Percentiles rank a stretch among this genome's conserved stretches.
These are phyloP conservation scores for Taphrorychus bicolor DNA, from an alignment of 2,888 invertebrate species.

Conservation along the genomic window DNA sequence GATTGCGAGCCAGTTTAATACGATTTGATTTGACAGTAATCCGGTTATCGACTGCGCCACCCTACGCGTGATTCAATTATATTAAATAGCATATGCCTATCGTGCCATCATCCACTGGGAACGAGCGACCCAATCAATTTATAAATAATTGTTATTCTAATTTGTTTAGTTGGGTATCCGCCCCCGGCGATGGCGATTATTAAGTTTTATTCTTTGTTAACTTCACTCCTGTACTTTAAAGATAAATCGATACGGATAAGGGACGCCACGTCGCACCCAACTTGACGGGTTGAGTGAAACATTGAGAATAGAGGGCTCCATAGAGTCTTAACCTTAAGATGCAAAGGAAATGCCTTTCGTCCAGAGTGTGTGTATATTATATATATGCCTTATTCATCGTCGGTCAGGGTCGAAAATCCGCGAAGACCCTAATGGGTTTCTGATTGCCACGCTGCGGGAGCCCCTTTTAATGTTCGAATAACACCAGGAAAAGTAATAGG, in stretches of 20 bases:
- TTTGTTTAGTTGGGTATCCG: slow-evolving; percentile 43
- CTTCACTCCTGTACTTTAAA: background rate
- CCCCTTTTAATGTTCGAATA: slow-evolving; percentile 40
- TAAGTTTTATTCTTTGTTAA: background rate
- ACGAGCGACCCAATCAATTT: slow-evolving; percentile 49
- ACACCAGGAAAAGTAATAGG: slow-evolving; percentile 43
- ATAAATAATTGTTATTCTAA: slow-evolving; percentile 50
- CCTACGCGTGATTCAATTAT: slow-evolving; percentile 61
- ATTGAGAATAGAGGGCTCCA: no score
- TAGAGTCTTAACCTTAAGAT: background rate
- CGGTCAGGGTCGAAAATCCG: slow-evolving; percentile 55
- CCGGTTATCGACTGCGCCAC: slow-evolving; percentile 62
- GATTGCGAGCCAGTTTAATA: slow-evolving; percentile 60
- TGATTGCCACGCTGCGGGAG: slow-evolving; percentile 54
- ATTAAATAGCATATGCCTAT: slow-evolving; percentile 62
- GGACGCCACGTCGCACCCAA: no score
- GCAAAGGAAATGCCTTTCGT: background rate
- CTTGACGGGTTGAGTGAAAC: no score
- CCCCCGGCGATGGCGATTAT: background rate
- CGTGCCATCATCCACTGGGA: slow-evolving; percentile 44
- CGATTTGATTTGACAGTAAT: slow-evolving; percentile 64
- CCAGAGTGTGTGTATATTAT: background rate
- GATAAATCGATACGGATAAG: no score
- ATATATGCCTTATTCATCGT: slow-evolving; percentile 48
- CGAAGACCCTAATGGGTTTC: slow-evolving; percentile 57